Conservation (phyloP, 2,797 vertebrate species). For the Anableps anableps region DNA sequence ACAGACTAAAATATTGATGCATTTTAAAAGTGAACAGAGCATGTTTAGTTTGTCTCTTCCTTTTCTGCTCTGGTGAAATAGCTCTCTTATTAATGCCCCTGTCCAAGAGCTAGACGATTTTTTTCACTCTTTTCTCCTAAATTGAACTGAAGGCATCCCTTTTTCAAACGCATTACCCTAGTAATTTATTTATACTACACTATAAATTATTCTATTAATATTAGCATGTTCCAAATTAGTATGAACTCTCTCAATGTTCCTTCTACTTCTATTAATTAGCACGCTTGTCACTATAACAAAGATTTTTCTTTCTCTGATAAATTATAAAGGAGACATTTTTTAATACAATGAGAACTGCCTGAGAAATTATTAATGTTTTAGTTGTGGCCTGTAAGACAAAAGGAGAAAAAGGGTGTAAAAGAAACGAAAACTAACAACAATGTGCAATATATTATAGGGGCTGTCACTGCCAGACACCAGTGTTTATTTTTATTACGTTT, state of each 20-base stretch:
- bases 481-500: constrained; percentile 66
- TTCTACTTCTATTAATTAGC: constrained; percentile 84
- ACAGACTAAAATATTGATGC: constrained; percentile 77
- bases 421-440: constrained; percentile 75
- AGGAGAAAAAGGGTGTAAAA: constrained; percentile 63
- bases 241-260: constrained; percentile 79
- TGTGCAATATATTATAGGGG: constrained; percentile 64
- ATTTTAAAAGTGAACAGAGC: constrained; percentile 75
- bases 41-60: constrained; percentile 73
- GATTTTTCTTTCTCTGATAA: constrained; percentile 86
- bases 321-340: constrained; percentile 87
- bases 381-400: constrained; percentile 74
- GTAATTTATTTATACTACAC: constrained; percentile 86
- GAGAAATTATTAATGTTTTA: constrained; percentile 82
- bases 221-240: constrained; percentile 85
- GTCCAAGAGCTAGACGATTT: constrained; percentile 71
- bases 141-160: constrained; percentile 82
- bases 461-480: constrained; percentile 57
- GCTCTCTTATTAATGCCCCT: constrained; percentile 78
- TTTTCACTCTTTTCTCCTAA: constrained; percentile 63
- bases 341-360: constrained; percentile 82
- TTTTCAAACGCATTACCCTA: constrained; percentile 85
- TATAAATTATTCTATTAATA: constrained; percentile 90
- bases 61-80: constrained; percentile 65
- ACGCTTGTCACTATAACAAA: constrained; percentile 85